Base-by-base conservation (phyloP, 2,113 vertebrate genomes). In the Nestor notabilis region DNA sequence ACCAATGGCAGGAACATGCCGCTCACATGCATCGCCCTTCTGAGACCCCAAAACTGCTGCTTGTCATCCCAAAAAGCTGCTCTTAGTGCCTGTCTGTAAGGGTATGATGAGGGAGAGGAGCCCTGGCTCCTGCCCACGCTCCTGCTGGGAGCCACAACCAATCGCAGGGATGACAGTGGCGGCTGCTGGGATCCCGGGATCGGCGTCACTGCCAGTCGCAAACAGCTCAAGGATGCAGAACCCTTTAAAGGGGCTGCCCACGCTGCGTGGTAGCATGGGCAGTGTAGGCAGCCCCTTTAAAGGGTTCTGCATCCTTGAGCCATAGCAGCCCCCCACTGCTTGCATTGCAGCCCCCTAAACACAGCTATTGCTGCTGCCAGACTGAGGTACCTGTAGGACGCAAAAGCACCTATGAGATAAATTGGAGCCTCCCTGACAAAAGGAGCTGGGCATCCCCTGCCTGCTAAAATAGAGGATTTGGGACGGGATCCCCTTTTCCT, bases 101-200 rank as follows among this genome's bases (percentile, higher is more conserved):
- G n/a, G 25, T 18, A 41, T 0, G 4, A 23, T 3, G 13, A 37
- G 12, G 74, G 39, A 91, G 75, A 88, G 44, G 27, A 79, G 23
- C 20, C 44, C 33, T 2, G 2, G 65, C 41, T 52, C 35, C 72
- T 78, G 79, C 78, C 46, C 78, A 83, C 6, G 1, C 64, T 63
- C 20, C 65, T 91, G 68, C 19, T 31, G 17, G n/a, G 24, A 91
- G 50, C 37, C 5, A 47, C 89, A 61, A 39, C 69, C 79, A 71
- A 85, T 43, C 0, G 2, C 3, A 15, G 68, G 33, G 70, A 65
- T 0, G 6, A 74, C 17, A 7, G 56, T 0, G 0, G 43, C 7
- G 2, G 64, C 79, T 84, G 89, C 91, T 61, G 83, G 74, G 78
- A 94, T 93, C 46, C 87, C 1, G 0, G 47, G 37, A 50, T 24